A percentile compares a stretch with the other conserved stretches of the same genome.
Conservation (phyloP, 2,888 invertebrate species). For the Agrotis ipsilon region DNA sequence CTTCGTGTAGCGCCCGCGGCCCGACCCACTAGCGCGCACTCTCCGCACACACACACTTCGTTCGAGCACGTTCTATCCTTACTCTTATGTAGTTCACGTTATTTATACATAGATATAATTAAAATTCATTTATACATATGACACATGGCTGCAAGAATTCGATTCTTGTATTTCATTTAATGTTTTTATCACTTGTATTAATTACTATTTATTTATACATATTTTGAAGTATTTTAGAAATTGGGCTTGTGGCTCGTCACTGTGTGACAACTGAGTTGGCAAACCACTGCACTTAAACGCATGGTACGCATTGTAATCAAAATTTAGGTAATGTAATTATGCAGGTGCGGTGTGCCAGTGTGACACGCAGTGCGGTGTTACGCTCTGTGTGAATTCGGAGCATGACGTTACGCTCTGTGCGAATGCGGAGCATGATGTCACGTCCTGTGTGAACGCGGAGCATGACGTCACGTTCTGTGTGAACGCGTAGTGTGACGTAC, state of each 20-base stretch:
- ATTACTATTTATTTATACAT: conserved; percentile 20
- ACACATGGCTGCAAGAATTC: conserved; percentile 31
- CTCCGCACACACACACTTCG: conserved; percentile 5
- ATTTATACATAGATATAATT: conserved; percentile 14
- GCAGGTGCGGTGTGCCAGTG: not conserved
- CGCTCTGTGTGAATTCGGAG: too few relatives aligned
- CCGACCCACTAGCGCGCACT: not conserved
- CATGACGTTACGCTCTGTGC: too few relatives aligned
- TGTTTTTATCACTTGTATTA: conserved; percentile 31
- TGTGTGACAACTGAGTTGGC: not conserved
- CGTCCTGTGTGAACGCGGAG: too few relatives aligned
- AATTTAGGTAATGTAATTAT: not conserved
- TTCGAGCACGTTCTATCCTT: not conserved
- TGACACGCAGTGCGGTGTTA: too few relatives aligned
- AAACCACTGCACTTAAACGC: conserved; percentile 1
- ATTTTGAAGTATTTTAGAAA: conserved; percentile 24
- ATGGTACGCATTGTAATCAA: conserved; percentile 1
- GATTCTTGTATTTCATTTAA: conserved; percentile 35
- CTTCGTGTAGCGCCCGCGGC: not conserved
- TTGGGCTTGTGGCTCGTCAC: conserved; percentile 8
- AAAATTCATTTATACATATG: conserved; percentile 32
- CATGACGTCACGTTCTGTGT: not conserved
- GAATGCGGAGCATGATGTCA: too few relatives aligned
- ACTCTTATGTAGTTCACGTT: not conserved
- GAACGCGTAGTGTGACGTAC: not conserved